Conservation (phyloP, 2,888 invertebrate species). For the Rhodophaea formosa region DNA sequence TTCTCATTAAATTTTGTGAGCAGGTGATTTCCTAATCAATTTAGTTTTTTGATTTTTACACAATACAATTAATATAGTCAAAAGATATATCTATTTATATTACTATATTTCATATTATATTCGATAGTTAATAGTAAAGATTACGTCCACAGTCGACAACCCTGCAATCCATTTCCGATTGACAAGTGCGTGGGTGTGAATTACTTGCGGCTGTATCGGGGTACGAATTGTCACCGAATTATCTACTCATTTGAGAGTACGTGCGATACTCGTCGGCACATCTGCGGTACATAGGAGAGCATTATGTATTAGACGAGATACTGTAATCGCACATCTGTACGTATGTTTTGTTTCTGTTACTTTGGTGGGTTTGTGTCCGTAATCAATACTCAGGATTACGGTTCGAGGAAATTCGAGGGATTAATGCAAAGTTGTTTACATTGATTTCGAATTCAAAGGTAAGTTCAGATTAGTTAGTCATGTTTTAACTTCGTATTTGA, state of each 20-base stretch:
- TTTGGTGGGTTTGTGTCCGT: background rate
- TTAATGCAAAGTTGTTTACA: background rate
- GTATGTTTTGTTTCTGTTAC: background rate
- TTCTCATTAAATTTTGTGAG: too few relatives aligned
- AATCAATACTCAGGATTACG: slow-evolving; percentile 1
- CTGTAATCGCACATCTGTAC: background rate
- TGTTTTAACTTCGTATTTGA: background rate
- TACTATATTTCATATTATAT: too few relatives aligned
- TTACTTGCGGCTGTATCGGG: slow-evolving; percentile 30
- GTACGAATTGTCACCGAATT: slow-evolving; percentile 21
- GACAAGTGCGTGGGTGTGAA: slow-evolving; percentile 39
- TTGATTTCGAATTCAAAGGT: background rate
- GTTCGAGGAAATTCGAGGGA: background rate
- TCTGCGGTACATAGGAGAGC: background rate
- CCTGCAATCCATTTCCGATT: slow-evolving; percentile 25
- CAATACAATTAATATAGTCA: too few relatives aligned
- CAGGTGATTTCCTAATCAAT: too few relatives aligned
- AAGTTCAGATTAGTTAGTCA: background rate
- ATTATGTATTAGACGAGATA: background rate
- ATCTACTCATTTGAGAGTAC: slow-evolving; percentile 17
- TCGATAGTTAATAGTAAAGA: too few relatives aligned
- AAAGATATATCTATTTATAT: too few relatives aligned
- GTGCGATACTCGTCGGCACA: background rate
- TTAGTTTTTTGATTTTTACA: too few relatives aligned
- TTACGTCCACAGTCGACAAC: background rate